phyloP scores from a whole-genome alignment of 2,888 invertebrate genomes.

The Creontiades dilutus region DNA sequence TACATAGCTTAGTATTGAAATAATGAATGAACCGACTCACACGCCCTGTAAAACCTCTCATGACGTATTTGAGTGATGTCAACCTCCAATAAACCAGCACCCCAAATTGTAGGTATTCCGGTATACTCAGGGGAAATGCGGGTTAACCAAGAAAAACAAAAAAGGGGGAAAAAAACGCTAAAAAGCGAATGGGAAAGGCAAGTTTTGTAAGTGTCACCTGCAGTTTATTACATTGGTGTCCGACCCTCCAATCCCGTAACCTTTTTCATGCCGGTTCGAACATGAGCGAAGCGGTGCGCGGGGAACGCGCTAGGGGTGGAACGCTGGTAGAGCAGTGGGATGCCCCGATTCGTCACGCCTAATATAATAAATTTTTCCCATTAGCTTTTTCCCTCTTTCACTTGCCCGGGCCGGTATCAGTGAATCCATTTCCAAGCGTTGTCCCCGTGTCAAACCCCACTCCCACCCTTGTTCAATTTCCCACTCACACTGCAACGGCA shows the following conservation, averaged over 20 bases:
- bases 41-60: neutral
- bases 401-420: conserved; percentile 22
- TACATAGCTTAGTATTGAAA: too few relatives aligned
- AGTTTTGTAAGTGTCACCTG: conserved; percentile 36
- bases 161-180: neutral
- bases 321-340: neutral
- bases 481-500: neutral
- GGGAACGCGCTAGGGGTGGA: neutral
- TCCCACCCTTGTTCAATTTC: conserved; percentile 1
- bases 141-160: neutral
- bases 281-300: neutral
- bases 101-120: neutral
- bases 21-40: too few relatives aligned
- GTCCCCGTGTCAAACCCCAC: conserved; percentile 6
- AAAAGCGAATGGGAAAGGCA: conserved; percentile 25
- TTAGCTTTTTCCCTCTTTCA: conserved; percentile 30
- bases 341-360: conserved; percentile 32
- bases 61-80: neutral
- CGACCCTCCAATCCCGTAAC: neutral
- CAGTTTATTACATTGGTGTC: conserved; percentile 13
- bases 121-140: neutral
- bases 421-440: conserved; percentile 26
- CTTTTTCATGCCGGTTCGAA: neutral
- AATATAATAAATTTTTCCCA: conserved; percentile 40
- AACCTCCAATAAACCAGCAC: neutral